A percentile compares a stretch with the other conserved stretches of the same genome.
phyloP scores from a whole-genome alignment of 2,113 vertebrate species.

The Notothenia rossii region DNA sequence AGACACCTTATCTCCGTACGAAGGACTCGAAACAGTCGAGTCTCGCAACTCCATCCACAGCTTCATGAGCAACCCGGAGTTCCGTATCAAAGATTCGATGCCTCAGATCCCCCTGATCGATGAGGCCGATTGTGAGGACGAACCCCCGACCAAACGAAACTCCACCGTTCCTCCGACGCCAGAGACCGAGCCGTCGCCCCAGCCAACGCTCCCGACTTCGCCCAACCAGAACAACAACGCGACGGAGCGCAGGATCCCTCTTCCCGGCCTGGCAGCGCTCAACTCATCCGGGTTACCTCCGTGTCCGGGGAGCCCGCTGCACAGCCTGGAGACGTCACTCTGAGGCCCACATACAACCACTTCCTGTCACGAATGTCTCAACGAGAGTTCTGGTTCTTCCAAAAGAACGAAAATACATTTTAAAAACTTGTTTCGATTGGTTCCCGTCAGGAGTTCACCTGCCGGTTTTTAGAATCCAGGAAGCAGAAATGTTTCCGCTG shows the following conservation, averaged over 20 bases:
- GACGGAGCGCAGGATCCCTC: constrained; percentile 87
- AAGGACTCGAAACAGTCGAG: constrained; percentile 95
- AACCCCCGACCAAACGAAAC: constrained; percentile 92
- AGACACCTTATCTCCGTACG: constrained; percentile 91
- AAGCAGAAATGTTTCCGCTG: constrained; percentile 21
- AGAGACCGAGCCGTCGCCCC: constrained; percentile 77
- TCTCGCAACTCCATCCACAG: constrained; percentile 99
- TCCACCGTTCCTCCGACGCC: constrained; percentile 79
- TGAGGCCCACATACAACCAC: constrained; percentile 74
- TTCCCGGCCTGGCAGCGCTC: constrained; percentile 76
- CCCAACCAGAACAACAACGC: constrained; percentile 95
- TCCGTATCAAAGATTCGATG: constrained; percentile 95
- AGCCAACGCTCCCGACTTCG: constrained; percentile 60
- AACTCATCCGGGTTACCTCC: constrained; percentile 83
- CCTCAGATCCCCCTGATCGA: constrained; percentile 96
- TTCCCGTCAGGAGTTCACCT: constrained; percentile 29
- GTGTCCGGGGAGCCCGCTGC: constrained; percentile 96
- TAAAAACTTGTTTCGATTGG: constrained; percentile 27
- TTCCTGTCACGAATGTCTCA: neutral
- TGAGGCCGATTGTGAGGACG: constrained; percentile 94
- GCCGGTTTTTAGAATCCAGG: constrained; percentile 29
- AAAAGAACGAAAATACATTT: constrained; percentile 21
- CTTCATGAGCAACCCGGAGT: constrained; percentile 98
- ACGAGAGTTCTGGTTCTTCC: constrained; percentile 18
- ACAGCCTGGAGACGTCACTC: constrained; percentile 99